Conservation (phyloP, 1,140 invertebrate species). For the Littorina saxatilis region DNA sequence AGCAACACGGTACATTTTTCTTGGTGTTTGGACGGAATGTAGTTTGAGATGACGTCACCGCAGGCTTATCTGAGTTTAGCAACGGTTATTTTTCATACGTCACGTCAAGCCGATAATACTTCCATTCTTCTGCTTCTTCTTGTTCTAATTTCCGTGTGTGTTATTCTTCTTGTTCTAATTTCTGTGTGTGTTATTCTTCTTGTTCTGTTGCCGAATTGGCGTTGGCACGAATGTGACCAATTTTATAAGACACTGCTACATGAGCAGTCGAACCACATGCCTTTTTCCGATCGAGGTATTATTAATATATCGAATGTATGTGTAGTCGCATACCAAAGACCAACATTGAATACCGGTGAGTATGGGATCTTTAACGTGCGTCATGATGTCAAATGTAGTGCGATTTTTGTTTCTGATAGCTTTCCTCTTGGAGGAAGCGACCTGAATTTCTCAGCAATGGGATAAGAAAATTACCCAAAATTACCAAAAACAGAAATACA, state of each 20-base stretch:
- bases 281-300: neutral
- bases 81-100: neutral
- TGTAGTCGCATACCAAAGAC: too few species aligned
- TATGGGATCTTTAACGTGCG: too few species aligned
- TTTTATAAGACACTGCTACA: neutral
- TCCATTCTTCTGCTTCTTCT: neutral
- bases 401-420: too few species aligned
- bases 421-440: too few species aligned
- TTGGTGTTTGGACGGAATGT: too few species aligned
- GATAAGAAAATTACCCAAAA: too few species aligned
- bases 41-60: too few species aligned
- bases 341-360: too few species aligned
- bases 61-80: too few species aligned
- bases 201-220: neutral
- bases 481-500: neutral
- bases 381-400: too few species aligned
- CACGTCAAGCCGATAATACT: neutral
- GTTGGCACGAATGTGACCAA: neutral
- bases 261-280: neutral
- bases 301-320: neutral
- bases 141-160: neutral
- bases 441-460: too few species aligned
- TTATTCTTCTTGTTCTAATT: constrained; percentile 8
- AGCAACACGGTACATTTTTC: neutral
- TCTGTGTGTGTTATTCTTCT: neutral